Conservation (phyloP, 1,140 invertebrate genomes). For the Coenobita brevimanus region DNA sequence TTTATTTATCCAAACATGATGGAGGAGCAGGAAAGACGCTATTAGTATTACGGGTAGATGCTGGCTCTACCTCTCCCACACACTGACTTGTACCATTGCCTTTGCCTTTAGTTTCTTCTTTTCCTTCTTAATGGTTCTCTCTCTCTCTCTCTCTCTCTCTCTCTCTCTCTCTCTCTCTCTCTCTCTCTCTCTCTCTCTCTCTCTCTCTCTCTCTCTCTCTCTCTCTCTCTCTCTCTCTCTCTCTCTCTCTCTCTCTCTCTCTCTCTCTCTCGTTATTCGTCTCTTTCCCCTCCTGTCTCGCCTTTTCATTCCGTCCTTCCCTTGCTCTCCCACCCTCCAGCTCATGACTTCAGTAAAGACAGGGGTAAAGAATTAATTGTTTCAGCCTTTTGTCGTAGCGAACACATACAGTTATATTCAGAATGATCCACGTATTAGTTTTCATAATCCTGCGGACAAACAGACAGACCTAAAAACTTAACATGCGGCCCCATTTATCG, state of each 20-base stretch:
- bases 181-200: neutral
- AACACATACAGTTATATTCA: slow-evolving; percentile 14
- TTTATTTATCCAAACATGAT: neutral
- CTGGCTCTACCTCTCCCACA: neutral
- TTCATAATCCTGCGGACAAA: too few species aligned
- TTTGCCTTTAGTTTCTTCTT: neutral
- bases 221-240: neutral
- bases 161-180: neutral
- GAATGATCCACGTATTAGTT: too few species aligned
- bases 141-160: neutral
- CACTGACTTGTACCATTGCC: neutral
- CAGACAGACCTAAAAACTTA: too few species aligned
- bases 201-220: neutral
- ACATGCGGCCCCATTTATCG: too few species aligned
- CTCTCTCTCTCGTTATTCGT: neutral
- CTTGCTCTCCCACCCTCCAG: slow-evolving; percentile 1
- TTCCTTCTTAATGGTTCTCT: neutral
- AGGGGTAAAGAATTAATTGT: too few species aligned
- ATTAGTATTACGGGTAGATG: too few species aligned
- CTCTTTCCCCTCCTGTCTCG: neutral
- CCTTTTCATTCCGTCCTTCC: slow-evolving; percentile 6
- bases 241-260: slow-evolving; percentile 10
- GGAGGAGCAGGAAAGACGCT: too few species aligned
- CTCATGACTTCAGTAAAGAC: too few species aligned
- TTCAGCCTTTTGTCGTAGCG: too few species aligned